phyloP scores from a whole-genome alignment of 2,113 vertebrate genomes.

The Gulo gulo region DNA sequence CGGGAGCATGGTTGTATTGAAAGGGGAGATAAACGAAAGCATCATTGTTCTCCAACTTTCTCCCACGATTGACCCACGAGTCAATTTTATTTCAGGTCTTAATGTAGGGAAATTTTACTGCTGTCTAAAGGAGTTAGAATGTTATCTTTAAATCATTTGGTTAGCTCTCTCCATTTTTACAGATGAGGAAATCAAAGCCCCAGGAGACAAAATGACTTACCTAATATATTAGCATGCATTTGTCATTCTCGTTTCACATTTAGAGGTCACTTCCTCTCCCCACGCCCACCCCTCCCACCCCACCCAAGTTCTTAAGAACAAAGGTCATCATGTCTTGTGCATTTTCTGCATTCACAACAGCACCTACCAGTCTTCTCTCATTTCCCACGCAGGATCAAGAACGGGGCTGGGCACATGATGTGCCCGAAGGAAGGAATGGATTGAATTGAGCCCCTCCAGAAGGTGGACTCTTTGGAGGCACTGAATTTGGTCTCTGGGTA shows the following conservation, averaged over 20 bases:
- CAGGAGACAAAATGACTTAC: not conserved
- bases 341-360: not conserved
- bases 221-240: not conserved
- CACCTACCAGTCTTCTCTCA: not conserved
- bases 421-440: slow-evolving; percentile 39
- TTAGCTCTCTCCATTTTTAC: slow-evolving; percentile 2
- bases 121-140: not conserved
- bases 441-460: slow-evolving; percentile 31
- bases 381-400: slow-evolving; percentile 53
- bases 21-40: not conserved
- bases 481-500: not conserved
- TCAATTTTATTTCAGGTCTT: slow-evolving; percentile 47
- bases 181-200: slow-evolving; percentile 3
- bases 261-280: not conserved
- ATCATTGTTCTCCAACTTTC: not conserved
- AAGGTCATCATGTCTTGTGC: not conserved
- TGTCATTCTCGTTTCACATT: not conserved
- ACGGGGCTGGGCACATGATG: not conserved
- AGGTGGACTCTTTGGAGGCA: not conserved
- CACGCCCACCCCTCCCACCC: not conserved
- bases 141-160: not conserved
- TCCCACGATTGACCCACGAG: not conserved
- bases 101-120: not conserved
- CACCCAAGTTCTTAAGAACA: not conserved
- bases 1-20: not conserved